Evolutionary conservation across 2,888 invertebrate genomes (phyloP), one percentile per base, ranked within the genome.

Genomic region (Sarcophaga subvicina): DNA sequence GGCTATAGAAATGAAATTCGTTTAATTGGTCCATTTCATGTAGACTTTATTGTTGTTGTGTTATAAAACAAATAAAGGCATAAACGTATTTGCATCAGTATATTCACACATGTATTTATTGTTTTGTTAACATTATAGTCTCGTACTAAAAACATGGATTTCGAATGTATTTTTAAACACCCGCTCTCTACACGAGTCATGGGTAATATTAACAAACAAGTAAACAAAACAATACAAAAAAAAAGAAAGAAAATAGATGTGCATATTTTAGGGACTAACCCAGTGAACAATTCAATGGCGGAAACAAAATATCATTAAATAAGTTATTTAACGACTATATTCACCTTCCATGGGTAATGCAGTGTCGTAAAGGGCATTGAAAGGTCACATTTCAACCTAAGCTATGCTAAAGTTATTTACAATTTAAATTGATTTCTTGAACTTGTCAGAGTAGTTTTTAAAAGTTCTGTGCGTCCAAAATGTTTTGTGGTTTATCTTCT

Each of bases 51-150:
- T 37, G 37, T 37, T 10, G 37, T 37, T 37, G 37, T 37, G 8
- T 59, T 54, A 63, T 47, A 70, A 47, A 60, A 70, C 66, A 67
- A 70, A 86, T 20, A 69, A 49, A 60, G 20, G 25, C 59, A 84
- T 47, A 77, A 83, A 75, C 25, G 67, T 64, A n/a, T 67, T n/a
- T 47, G 47, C 14, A 49, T 62, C 12, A 54, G 37, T n/a, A n/a
- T 59, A 59, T 71, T n/a, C 45, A 49, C 60, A 72, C 25, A 82
- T 80, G 60, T 77, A 81, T 86, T 87, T 84, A 87, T 84, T 87
- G 81, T 84, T 82, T 76, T 87, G 84, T 84, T 87, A 84, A 87
- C 81, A 87, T 82, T 76, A 72, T 84, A 79, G 84, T 84, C 81
- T 84, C 54, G 76, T 60, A 62, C 45, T 75, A 75, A 66, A 54